Evolutionary conservation across 2,888 invertebrate species (phyloP).

Genomic region (Piscicola geometra): DNA sequence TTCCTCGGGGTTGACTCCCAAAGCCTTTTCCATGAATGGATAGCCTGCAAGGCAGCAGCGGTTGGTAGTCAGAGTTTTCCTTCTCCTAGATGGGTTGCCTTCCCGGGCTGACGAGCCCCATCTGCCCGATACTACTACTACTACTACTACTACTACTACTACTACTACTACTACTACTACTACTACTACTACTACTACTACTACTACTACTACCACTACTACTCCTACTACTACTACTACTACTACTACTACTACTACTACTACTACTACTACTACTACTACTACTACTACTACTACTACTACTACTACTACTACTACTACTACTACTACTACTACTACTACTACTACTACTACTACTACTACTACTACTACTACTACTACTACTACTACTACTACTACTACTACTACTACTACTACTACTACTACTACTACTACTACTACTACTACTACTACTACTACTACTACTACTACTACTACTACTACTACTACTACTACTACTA

Average conservation of each 20-base stretch:
- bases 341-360: too few relatives aligned
- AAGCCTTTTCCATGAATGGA: too few relatives aligned
- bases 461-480: constrained; percentile 2
- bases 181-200: constrained; percentile 12
- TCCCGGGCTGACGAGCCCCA: too few relatives aligned
- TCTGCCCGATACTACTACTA: not conserved
- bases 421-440: too few relatives aligned
- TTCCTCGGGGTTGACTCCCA: too few relatives aligned
- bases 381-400: too few relatives aligned
- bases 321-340: not conserved
- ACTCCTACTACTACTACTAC: too few relatives aligned
- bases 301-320: not conserved
- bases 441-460: not conserved
- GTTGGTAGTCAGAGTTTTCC: too few relatives aligned
- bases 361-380: too few relatives aligned
- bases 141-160: constrained; percentile 12
- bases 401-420: too few relatives aligned
- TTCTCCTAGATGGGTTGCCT: too few relatives aligned
- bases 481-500: constrained; percentile 9
- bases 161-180: constrained; percentile 12
- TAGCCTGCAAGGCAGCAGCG: too few relatives aligned
- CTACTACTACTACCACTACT: constrained; percentile 9
- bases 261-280: not conserved
- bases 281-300: not conserved
- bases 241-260: constrained; percentile 12